phyloP scores from a whole-genome alignment of 2,797 vertebrate genomes.

The Eleutherodactylus coqui region DNA sequence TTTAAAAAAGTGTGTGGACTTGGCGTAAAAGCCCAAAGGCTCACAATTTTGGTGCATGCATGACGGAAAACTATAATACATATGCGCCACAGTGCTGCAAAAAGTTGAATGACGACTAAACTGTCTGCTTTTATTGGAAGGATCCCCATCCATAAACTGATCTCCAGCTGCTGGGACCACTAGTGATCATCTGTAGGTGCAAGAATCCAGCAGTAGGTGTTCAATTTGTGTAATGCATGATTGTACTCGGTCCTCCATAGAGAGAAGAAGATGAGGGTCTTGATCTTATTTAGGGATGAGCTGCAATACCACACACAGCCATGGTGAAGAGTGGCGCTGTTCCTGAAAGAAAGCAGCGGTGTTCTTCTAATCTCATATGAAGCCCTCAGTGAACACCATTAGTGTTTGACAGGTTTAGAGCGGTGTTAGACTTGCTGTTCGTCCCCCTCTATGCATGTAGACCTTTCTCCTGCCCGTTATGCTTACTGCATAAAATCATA shows the following conservation, averaged over 20 bases:
- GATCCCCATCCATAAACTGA: too few relatives aligned
- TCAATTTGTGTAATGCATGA: background rate
- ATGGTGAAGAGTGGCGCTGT: background rate
- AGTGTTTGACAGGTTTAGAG: background rate
- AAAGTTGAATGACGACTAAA: too few relatives aligned
- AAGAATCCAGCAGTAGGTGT: background rate
- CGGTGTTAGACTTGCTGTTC: background rate
- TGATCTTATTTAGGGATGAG: background rate
- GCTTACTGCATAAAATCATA: conserved; percentile 38
- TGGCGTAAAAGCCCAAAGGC: too few relatives aligned
- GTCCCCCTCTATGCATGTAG: background rate
- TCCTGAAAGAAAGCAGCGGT: background rate
- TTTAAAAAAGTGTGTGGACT: too few relatives aligned
- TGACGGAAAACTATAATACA: too few relatives aligned
- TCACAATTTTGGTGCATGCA: too few relatives aligned
- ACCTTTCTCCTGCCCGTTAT: conserved; percentile 1
- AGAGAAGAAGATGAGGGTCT: background rate
- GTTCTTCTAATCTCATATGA: background rate
- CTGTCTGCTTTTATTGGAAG: too few relatives aligned
- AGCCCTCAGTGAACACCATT: background rate
- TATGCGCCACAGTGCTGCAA: too few relatives aligned
- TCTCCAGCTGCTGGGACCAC: too few relatives aligned
- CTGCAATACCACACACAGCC: background rate
- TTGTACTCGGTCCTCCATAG: background rate
- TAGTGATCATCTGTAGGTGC: too few relatives aligned